Base-by-base conservation (phyloP, 2,113 vertebrate species). In the Zootoca vivipara region DNA sequence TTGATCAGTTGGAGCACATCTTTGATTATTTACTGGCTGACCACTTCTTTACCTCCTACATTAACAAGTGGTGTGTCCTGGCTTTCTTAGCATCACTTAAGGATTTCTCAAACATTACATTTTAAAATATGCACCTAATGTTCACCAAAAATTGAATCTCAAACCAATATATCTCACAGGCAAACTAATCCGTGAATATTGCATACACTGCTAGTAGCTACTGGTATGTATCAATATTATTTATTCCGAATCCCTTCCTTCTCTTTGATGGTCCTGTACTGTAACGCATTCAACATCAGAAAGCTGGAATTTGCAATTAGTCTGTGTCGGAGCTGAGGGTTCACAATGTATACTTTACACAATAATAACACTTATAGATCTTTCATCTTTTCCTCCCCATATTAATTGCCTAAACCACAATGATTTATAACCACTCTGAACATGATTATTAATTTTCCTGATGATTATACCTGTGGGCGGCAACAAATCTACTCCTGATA, bases 391-490 rank as follows among this genome's bases (percentile, higher is more conserved):
- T 96, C 95, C 96, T 97, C 95, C 96, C 94, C 93, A 97, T 98
- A 98, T 99, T 99, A 98, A 98, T 99, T 98, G 98, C 98, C 97
- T 97, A 97, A 98, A 98, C 97, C 96, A 88, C 97, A 97, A 97
- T 98, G 98, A 98, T 99, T 99, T 98, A 98, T 98, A 97, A 97
- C 97, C 95, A 97, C 96, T 96, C 96, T 95, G 97, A 97, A 98
- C 97, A 97, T 98, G 96, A 98, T 98, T 99, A 98, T 98, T 98
- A 97, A 99, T 99, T 99, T 98, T 98, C 97, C 97, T 97, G 96
- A 97, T 98, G 97, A 98, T 98, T 98, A 98, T 99, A 98, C 97
- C 97, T 98, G 97, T 98, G 98, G 98, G 98, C 97, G 93, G 97
- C 95, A 97, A 97, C 97, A 97, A 95, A 96, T 97, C 96, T 95